Percentiles rank a stretch among this genome's conserved stretches.
These are phyloP conservation scores for Ariopsis seemanni DNA, from an alignment of 2,113 vertebrate genomes.

Conservation along the genomic window DNA sequence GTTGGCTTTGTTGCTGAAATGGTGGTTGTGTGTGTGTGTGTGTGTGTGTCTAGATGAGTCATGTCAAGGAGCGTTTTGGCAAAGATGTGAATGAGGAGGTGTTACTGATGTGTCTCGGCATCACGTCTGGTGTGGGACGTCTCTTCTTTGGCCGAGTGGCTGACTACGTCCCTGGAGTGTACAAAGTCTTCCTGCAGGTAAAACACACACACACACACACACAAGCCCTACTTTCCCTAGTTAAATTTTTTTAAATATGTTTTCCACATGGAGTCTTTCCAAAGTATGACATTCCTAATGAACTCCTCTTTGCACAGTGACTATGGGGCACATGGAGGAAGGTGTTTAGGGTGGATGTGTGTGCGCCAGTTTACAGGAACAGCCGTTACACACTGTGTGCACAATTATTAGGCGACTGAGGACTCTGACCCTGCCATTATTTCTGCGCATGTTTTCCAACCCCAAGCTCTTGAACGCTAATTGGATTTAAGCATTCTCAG, in stretches of 20 bases:
- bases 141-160: constrained; percentile 88
- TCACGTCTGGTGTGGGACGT: constrained; percentile 89
- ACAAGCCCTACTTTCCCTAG: not conserved
- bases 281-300: not conserved
- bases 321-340: no score
- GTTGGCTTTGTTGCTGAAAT: no score
- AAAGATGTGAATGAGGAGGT: constrained; percentile 76
- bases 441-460: no score
- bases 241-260: not conserved
- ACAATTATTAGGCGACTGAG: no score
- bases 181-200: constrained; percentile 97
- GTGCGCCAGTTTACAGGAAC: no score
- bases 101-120: constrained; percentile 88
- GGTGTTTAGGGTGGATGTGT: no score
- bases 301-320: not conserved
- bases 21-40: no score
- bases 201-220: not conserved
- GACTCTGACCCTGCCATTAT: no score
- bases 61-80: constrained; percentile 84
- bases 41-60: constrained; percentile 79
- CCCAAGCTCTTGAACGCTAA: no score
- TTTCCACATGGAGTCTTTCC: no score
- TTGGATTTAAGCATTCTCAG: no score
- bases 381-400: no score
- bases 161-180: constrained; percentile 87